Conservation (phyloP, 2,888 invertebrate species). For the Drosophila koepferae region DNA sequence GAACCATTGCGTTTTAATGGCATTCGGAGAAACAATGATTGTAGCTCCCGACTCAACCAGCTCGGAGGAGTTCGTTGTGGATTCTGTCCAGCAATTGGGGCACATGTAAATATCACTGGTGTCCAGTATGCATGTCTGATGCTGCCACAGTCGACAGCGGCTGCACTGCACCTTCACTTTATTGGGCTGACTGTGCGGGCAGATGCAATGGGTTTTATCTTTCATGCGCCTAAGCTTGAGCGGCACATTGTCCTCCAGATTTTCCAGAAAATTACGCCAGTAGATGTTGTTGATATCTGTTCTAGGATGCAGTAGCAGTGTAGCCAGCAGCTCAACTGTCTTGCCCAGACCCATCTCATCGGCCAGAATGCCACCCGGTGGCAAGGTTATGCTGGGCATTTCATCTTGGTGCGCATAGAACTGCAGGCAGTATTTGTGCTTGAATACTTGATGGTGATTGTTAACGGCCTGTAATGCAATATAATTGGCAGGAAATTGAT, state of each 20-base stretch:
- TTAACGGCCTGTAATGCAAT: conserved; percentile 58
- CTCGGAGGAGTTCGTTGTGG: conserved; percentile 4
- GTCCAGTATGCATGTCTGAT: conserved; percentile 87
- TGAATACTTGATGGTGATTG: conserved; percentile 57
- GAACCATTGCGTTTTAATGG: conserved; percentile 90
- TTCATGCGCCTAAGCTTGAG: conserved; percentile 23
- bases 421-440: conserved; percentile 75
- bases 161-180: conserved; percentile 86
- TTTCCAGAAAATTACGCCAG: conserved; percentile 42
- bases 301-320: conserved; percentile 87
- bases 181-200: conserved; percentile 56
- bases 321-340: conserved; percentile 90
- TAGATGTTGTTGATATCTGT: conserved; percentile 20
- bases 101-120: conserved; percentile 86
- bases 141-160: conserved; percentile 88
- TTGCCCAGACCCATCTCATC: conserved; percentile 94
- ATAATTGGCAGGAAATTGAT: conserved; percentile 56
- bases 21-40: conserved; percentile 89
- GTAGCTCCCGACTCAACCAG: conserved; percentile 87
- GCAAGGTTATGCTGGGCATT: conserved; percentile 64
- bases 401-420: conserved; percentile 42
- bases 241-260: conserved; percentile 34
- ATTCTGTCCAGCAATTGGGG: conserved; percentile 88
- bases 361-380: conserved; percentile 90
- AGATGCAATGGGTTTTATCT: conserved; percentile 83